Evolutionary conservation across 2,113 vertebrate species (phyloP).

Genomic region (Amblyornis subalaris): DNA sequence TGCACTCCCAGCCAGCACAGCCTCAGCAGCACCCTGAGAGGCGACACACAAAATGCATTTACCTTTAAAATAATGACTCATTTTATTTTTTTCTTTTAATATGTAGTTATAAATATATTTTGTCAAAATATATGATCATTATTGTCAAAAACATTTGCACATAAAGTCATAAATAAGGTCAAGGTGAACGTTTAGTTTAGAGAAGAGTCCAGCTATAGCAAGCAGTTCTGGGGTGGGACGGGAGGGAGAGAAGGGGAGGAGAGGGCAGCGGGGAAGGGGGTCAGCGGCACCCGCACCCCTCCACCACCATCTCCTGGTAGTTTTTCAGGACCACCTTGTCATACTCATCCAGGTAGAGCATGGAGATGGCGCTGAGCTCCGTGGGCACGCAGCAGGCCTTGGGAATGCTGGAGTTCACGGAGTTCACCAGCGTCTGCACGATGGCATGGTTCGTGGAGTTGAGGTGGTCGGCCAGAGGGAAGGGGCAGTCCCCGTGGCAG

Average conservation of each 20-base stretch:
- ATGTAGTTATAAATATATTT: conserved; percentile 99
- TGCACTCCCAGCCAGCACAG: conserved; percentile 76
- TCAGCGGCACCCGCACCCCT: conserved; percentile 96
- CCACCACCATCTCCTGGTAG: conserved; percentile 99
- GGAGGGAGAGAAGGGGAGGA: conserved; percentile 5
- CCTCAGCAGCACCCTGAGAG: conserved; percentile 73
- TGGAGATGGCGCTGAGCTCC: conserved; percentile 98
- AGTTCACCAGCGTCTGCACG: conserved; percentile 98
- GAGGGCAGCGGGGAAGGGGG: background rate
- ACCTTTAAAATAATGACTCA: conserved; percentile 98
- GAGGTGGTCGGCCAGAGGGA: conserved; percentile 95
- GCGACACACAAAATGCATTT: conserved; percentile 74
- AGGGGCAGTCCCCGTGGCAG: conserved; percentile 96
- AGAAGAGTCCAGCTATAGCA: conserved; percentile 56
- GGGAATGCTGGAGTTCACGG: conserved; percentile 95
- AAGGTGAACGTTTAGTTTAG: conserved; percentile 77
- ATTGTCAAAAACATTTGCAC: conserved; percentile 93
- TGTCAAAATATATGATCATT: conserved; percentile 99
- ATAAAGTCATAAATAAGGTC: conserved; percentile 99
- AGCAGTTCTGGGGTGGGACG: conserved; percentile 29
- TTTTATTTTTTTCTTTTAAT: conserved; percentile 93
- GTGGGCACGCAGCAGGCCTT: conserved; percentile 98
- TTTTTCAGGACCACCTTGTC: conserved; percentile 99
- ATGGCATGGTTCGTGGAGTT: conserved; percentile 98
- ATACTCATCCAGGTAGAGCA: conserved; percentile 98